These are phyloP conservation scores for Idaea biselata DNA, from an alignment of 2,888 invertebrate species.

Conservation along the genomic window DNA sequence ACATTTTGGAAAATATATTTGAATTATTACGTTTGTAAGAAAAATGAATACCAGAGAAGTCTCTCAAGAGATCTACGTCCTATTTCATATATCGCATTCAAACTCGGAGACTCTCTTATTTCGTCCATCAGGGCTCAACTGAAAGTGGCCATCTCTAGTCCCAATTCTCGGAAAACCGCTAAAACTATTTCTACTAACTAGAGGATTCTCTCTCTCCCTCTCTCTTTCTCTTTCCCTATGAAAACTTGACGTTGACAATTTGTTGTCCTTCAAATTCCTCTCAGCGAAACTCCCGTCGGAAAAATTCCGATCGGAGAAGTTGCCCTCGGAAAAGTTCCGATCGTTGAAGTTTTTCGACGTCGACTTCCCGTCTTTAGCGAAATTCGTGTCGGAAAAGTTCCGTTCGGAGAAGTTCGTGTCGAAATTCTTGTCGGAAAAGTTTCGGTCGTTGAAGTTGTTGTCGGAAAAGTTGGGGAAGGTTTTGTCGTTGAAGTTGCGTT, in stretches of 20 bases:
- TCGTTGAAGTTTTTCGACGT: constrained; percentile 66
- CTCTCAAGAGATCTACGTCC: constrained; percentile 6
- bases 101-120: constrained; percentile 82
- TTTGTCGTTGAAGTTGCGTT: constrained; percentile 65
- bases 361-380: constrained; percentile 47
- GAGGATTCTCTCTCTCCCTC: constrained; percentile 67
- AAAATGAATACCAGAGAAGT: too few species aligned
- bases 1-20: too few species aligned
- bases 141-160: constrained; percentile 66
- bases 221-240: constrained; percentile 55
- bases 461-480: constrained; percentile 55
- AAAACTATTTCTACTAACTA: constrained; percentile 76
- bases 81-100: constrained; percentile 80
- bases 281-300: constrained; percentile 41
- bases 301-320: constrained; percentile 59
- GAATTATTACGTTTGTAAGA: too few species aligned
- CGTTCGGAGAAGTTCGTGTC: constrained; percentile 58
- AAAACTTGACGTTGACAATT: constrained; percentile 73
- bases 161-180: constrained; percentile 72
- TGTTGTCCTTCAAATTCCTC: constrained; percentile 51
- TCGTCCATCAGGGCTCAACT: constrained; percentile 70
- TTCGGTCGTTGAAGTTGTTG: constrained; percentile 68
- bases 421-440: constrained; percentile 62
- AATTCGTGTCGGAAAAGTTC: constrained; percentile 48
- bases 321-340: constrained; percentile 56